Evolutionary conservation across 2,113 vertebrate species (phyloP).

Genomic region (Carettochelys insculpta): DNA sequence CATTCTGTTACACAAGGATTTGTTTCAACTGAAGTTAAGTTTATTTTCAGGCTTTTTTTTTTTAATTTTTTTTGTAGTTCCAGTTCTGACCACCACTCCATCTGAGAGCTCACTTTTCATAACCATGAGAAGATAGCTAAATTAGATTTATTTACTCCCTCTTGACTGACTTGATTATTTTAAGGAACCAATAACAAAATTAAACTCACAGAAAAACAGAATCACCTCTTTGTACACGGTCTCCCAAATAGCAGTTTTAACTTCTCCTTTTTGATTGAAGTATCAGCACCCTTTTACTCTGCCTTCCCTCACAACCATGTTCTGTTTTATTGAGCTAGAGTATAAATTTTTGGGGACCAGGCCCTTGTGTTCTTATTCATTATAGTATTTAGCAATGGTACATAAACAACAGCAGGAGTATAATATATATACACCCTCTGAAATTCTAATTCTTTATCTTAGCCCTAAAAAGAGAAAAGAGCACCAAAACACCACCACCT

Average conservation of each 20-base stretch:
- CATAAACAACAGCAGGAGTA: background rate
- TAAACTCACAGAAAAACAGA: background rate
- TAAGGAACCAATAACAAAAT: background rate
- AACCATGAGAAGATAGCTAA: no score
- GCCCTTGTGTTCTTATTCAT: background rate
- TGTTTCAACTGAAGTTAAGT: background rate
- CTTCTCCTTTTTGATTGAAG: background rate
- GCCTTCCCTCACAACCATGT: background rate
- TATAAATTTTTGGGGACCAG: background rate
- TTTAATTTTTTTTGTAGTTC: background rate
- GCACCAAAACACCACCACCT: background rate
- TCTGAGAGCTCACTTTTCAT: background rate
- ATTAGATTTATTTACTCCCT: background rate
- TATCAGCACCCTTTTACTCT: background rate
- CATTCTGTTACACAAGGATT: background rate
- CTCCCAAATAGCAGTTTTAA: background rate
- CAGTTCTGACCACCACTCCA: background rate
- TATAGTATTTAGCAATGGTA: background rate
- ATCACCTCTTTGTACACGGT: background rate
- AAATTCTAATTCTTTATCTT: background rate
- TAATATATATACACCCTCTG: rapidly evolving
- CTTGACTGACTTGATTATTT: background rate
- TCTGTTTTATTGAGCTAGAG: background rate
- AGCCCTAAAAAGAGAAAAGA: background rate
- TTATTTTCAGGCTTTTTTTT: background rate